Evolutionary conservation across 37 sponge, comb jelly and placozoan genomes (phyloP).

Genomic region (Mnemiopsis leidyi): DNA sequence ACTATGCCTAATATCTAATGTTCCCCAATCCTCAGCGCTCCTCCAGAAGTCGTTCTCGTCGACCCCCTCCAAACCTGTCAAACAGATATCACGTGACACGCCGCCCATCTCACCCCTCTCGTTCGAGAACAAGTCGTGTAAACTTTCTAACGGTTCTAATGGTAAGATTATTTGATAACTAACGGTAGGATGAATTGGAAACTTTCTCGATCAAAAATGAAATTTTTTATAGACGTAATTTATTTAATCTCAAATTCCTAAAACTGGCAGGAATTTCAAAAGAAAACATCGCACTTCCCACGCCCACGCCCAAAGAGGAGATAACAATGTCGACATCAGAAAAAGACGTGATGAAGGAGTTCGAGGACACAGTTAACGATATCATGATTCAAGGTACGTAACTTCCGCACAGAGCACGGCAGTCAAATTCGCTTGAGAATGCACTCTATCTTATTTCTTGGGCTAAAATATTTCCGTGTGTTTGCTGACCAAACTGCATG

Average conservation of each 20-base stretch:
- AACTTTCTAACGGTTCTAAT: not conserved
- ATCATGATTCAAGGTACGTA: slow-evolving; percentile 43
- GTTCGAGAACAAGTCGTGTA: not conserved
- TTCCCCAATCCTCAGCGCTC: slow-evolving; percentile 19
- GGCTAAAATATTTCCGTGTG: not conserved
- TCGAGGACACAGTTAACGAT: slow-evolving; percentile 14
- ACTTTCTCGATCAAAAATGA: too few relatives aligned
- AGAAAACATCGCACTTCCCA: not conserved
- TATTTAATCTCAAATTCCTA: not conserved
- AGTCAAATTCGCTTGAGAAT: too few relatives aligned
- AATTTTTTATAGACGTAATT: too few relatives aligned
- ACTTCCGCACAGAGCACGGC: too few relatives aligned
- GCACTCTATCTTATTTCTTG: not conserved
- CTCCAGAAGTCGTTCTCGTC: slow-evolving; percentile 10
- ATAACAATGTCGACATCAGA: not conserved
- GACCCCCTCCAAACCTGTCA: not conserved
- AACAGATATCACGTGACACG: not conserved
- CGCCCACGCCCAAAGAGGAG: not conserved
- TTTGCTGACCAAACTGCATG: too few relatives aligned
- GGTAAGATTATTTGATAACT: not conserved
- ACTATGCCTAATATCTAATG: too few relatives aligned
- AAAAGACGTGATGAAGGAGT: slow-evolving; percentile 44
- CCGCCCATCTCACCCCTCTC: not conserved
- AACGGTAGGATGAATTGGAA: too few relatives aligned
- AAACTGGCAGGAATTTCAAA: not conserved